phyloP scores from a whole-genome alignment of 2,113 vertebrate genomes.

The Dermatemys mawii region DNA sequence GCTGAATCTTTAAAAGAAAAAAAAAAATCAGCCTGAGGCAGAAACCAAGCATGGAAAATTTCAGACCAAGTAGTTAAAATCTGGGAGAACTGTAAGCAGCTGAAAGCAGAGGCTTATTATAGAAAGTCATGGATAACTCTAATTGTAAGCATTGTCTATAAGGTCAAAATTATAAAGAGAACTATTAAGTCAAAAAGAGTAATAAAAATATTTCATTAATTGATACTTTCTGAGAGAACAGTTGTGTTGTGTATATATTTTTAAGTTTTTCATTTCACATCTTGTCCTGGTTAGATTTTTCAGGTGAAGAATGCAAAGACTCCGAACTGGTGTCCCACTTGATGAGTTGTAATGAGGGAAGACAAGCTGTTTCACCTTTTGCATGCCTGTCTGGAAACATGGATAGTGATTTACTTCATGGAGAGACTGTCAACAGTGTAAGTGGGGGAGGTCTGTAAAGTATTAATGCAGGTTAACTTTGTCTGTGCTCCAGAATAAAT shows the following conservation, averaged over 20 bases:
- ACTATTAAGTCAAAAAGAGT: neutral
- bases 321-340: constrained; percentile 55
- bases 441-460: neutral
- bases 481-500: neutral
- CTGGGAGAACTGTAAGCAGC: neutral
- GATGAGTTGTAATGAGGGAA: constrained; percentile 52
- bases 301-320: constrained; percentile 34
- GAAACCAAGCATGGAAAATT: neutral
- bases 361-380: constrained; percentile 65
- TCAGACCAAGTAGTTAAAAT: neutral
- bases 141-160: neutral
- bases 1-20: neutral
- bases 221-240: neutral
- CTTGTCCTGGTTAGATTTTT: constrained; percentile 49
- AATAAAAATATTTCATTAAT: neutral
- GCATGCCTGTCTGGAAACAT: constrained; percentile 68
- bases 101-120: neutral
- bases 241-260: neutral
- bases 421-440: constrained; percentile 34
- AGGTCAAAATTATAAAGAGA: neutral
- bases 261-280: neutral
- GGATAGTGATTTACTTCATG: constrained; percentile 43
- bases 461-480: neutral
- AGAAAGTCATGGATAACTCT: neutral
- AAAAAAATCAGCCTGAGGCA: neutral